phyloP scores from a whole-genome alignment of 2,113 vertebrate genomes.

The Aegypius monachus region DNA sequence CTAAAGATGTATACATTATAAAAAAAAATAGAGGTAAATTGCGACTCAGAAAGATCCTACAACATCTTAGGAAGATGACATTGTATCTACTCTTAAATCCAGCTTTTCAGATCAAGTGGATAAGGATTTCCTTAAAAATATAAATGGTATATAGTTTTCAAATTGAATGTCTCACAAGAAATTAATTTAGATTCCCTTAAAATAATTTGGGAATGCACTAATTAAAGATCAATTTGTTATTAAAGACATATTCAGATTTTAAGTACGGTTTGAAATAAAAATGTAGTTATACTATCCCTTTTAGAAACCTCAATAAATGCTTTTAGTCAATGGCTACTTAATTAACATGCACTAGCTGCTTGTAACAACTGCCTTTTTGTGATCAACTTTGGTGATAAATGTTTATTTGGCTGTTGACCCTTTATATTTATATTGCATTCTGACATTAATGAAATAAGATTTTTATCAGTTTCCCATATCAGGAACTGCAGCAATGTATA shows the following conservation, averaged over 20 bases:
- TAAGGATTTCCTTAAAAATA: background rate
- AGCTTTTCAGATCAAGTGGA: background rate
- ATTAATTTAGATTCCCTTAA: slow-evolving; percentile 20
- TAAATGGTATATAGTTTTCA: background rate
- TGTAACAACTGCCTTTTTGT: slow-evolving; percentile 4
- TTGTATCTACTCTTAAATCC: background rate
- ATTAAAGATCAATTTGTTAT: background rate
- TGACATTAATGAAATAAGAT: background rate
- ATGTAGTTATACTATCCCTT: background rate
- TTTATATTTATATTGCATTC: background rate
- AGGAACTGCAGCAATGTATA: background rate
- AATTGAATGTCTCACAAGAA: slow-evolving; percentile 3
- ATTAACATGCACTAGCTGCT: background rate
- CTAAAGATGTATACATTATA: background rate
- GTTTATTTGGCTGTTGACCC: background rate
- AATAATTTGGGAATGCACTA: slow-evolving; percentile 10
- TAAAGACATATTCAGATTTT: background rate
- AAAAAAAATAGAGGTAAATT: background rate
- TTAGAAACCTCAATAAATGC: slow-evolving; percentile 9
- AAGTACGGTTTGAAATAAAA: background rate
- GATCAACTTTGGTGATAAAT: background rate
- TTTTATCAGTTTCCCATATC: background rate
- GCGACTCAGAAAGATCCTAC: background rate
- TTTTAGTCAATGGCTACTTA: slow-evolving; percentile 33
- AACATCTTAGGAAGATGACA: background rate